Percentiles rank a stretch among this genome's conserved stretches.
phyloP scores from a whole-genome alignment of 2,888 invertebrate species.

The Orthosia gracilis region DNA sequence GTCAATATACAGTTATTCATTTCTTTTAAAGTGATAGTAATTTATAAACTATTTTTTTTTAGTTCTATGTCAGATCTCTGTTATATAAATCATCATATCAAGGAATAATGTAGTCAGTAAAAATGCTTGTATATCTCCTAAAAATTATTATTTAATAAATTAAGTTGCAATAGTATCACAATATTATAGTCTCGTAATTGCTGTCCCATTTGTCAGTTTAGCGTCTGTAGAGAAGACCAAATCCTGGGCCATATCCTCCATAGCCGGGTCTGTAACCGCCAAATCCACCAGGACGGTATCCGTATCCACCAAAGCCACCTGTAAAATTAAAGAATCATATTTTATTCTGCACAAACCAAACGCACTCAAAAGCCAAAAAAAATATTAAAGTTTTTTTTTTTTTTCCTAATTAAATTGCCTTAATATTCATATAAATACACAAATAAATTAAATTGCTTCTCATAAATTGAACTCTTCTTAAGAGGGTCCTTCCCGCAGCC shows the following conservation, averaged over 20 bases:
- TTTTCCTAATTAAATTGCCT: no score
- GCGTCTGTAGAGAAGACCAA: background rate
- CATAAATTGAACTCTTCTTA: no score
- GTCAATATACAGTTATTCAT: no score
- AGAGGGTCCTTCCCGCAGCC: no score
- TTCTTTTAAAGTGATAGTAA: no score
- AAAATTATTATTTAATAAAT: conserved; percentile 22
- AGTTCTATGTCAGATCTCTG: background rate
- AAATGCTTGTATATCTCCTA: background rate
- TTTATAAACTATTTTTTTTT: no score
- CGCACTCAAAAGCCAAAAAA: background rate
- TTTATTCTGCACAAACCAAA: background rate
- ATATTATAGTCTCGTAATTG: conserved; percentile 7
- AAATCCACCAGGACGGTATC: conserved; percentile 28
- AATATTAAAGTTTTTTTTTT: no score
- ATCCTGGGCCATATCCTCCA: conserved; percentile 18
- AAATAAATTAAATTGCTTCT: no score
- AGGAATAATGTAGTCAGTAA: background rate
- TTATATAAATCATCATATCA: background rate
- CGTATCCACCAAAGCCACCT: conserved; percentile 40
- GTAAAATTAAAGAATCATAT: background rate
- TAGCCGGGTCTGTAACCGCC: conserved; percentile 19
- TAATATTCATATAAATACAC: no score
- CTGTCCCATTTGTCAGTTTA: background rate
- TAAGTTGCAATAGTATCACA: conserved; percentile 26